phyloP scores from a whole-genome alignment of 2,797 vertebrate genomes.

The Malurus leucopterus region DNA sequence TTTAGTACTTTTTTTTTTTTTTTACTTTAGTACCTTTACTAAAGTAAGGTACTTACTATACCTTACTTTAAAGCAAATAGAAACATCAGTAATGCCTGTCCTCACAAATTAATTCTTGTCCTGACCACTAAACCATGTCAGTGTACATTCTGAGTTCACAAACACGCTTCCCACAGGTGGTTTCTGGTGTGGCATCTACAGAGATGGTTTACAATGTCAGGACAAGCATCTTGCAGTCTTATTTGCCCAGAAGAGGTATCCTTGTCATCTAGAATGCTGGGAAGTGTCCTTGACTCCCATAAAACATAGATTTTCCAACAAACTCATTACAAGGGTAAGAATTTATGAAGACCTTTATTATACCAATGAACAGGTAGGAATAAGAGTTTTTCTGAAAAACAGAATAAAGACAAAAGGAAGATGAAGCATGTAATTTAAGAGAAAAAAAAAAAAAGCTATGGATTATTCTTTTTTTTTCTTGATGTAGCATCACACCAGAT shows the following conservation, averaged over 20 bases:
- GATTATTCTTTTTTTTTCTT: neutral
- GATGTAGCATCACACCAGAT: neutral
- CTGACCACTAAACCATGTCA: rapidly evolving
- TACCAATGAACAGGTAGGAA: neutral
- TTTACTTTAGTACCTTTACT: too few species aligned
- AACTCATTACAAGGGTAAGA: neutral
- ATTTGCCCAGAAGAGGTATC: neutral
- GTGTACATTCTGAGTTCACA: neutral
- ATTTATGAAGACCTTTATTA: neutral
- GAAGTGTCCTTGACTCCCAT: neutral
- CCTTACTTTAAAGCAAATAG: neutral
- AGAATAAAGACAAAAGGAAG: neutral
- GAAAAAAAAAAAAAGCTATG: neutral
- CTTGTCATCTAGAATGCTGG: neutral
- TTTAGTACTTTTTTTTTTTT: neutral
- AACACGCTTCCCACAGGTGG: neutral
- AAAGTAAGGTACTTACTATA: neutral
- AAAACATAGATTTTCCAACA: neutral
- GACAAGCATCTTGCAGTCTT: neutral
- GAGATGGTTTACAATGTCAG: neutral
- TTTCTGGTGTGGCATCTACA: neutral
- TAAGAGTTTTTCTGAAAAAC: neutral
- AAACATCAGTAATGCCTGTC: neutral
- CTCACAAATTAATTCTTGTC: neutral
- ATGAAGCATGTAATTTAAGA: neutral